Base-by-base conservation (phyloP, 1,140 invertebrate genomes). In the Leptinotarsa defecta region DNA sequence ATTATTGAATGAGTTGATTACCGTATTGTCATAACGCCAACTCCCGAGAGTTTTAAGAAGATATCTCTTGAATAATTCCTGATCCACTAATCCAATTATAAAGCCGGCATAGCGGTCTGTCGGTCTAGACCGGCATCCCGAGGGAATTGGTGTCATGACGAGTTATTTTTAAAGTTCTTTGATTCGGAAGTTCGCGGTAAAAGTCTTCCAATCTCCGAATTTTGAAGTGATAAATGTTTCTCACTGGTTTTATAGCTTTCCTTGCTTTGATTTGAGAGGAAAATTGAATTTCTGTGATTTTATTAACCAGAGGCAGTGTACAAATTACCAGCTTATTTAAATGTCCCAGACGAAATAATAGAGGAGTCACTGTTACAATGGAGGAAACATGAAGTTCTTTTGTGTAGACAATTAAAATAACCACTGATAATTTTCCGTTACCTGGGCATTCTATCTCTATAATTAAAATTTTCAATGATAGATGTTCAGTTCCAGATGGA, bases 31-130 rank as follows among this genome's bases (percentile, higher is more conserved):
- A 57, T 57, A 57, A 57, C 52, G 52, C 15, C 15, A 57, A n/a
- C 15, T 57, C 52, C 52, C 52, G 15, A 19, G 52, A 57, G 52
- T 57, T 57, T 57, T 57, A 57, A 57, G 52, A 57, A 57, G 52
- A 57, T 57, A 57, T 57, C 52, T 57, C 52, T 57, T 57, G 52
- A 57, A 57, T 57, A 57, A 57, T 57, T 57, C 52, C 52, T 19
- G 52, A 57, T 57, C 52, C n/a, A 57, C 52, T 57, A 19, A 57
- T 57, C 52, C 52, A 57, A 57, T 57, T 57, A 57, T 57, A 19
- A 57, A 57, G 52, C 15, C 17, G 34, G 34, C 8, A 43, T 43
- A 43, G 34, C 34, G 34, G 34, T 43, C 34, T 43, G 34, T 43
- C 34, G 52, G 52, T 57, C 52, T 57, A 57, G 52, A 57, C 52